phyloP scores from a whole-genome alignment of 2,113 vertebrate genomes.

The Gorsachius goisagi region DNA sequence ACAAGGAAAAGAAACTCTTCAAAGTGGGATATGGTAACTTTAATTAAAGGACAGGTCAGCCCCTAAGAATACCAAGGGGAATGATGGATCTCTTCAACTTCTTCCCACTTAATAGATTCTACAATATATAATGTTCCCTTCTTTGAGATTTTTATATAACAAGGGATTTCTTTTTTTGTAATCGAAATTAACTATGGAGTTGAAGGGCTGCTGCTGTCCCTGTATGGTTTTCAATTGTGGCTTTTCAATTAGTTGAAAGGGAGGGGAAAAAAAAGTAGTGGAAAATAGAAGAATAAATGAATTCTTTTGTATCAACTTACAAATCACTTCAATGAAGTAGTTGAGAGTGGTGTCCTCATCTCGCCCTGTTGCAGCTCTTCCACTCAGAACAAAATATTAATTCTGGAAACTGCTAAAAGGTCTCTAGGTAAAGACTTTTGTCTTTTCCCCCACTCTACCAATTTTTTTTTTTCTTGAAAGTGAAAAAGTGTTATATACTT shows the following conservation, averaged over 20 bases:
- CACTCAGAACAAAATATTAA: not conserved
- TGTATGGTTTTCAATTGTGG: not conserved
- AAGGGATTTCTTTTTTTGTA: not conserved
- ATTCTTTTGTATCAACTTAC: not conserved
- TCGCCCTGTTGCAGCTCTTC: not conserved
- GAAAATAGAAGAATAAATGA: constrained; percentile 8
- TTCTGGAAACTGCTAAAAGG: not conserved
- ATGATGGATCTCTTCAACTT: not conserved
- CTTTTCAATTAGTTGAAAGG: not conserved
- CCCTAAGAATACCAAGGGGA: not conserved
- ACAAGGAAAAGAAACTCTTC: not conserved
- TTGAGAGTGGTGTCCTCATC: not conserved
- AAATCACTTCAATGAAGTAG: not conserved
- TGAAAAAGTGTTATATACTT: not conserved
- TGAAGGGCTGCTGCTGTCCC: not conserved
- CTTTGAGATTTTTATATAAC: not conserved
- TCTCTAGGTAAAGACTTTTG: not conserved
- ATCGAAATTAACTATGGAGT: not conserved
- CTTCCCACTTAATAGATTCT: not conserved
- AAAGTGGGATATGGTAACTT: not conserved
- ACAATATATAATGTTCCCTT: not conserved
- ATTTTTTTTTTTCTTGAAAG: not conserved
- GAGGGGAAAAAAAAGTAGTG: not conserved
- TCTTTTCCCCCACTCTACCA: not conserved
- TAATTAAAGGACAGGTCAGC: not conserved